Base-by-base conservation (phyloP, 2,797 vertebrate species). In the Rhinophrynus dorsalis region DNA sequence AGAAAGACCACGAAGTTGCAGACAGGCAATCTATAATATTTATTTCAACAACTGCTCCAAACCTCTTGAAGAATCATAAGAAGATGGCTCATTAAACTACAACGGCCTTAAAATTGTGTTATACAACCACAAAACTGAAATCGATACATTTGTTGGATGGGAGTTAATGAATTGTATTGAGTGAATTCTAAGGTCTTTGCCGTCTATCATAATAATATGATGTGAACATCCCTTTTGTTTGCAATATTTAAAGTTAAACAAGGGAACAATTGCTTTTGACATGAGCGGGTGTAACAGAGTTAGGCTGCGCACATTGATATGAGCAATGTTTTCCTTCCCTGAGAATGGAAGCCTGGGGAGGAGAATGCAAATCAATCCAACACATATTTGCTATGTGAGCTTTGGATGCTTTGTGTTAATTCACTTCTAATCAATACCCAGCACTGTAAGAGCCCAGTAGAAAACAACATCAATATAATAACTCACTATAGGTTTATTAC, bases 321-420 rank as follows among this genome's bases (percentile, higher is more conserved):
- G 79, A 82, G 76, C 75, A 75, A 75, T 75, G 66, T 29, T 20
- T 67, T 52, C 64, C 78, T 70, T 78, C 74, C 76, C 77, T 79
- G 76, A 76, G 83, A 89, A 93, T 90, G 89, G 91, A 86, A 80
- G 80, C 75, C 81, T 77, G 84, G 82, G 79, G 57, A 79, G 63
- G 84, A 86, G 83, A 84, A 77, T 84, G 79, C 82, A 82, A 88
- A 94, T 93, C 92, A 91, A 94, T 94, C 88, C 82, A 83, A 83
- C 88, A 88, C 87, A 88, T 91, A 92, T 89, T 86, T 84, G 88
- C 89, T 93, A 92, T 90, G 90, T 92, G 91, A 92, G 91, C 92
- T 91, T 92, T 88, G 87, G 91, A 87, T 92, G 83, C 85, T 85
- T 87, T 90, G 84, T 88, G 87, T 91, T 88, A 87, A 91, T 89